Base-by-base conservation (phyloP, 2,888 invertebrate species). In the Ophion costatus region DNA sequence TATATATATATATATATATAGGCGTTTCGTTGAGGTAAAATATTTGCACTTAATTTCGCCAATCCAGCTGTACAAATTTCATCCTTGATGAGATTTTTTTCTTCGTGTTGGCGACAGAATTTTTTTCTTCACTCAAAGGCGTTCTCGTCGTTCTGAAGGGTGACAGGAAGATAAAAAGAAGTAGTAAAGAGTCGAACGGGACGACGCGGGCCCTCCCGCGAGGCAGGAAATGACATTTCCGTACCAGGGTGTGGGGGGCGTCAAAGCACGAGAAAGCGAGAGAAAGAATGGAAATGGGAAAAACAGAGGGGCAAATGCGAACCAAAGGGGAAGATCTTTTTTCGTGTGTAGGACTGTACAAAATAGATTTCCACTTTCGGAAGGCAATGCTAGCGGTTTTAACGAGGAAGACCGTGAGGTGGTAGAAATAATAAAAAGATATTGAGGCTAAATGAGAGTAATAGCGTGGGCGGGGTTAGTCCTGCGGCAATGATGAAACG, bases 141-240 rank as follows among this genome's bases (percentile, higher is more conserved):
- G 20, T 57, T 57, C 33, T n/a, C 38, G 14, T 20, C 71, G 20
- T 69, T 29, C 33, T 10, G 17, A 22, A 66, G 17, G 5, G 14
- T n/a, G 11, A 57, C 38, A 59, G n/a, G 24, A 45, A 64, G 45
- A 4, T 42, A 42, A 45, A 69, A n/a, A 24, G 57, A 22, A 70
- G 56, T 45, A 33, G 59, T 74, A 33, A 66, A 57, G 59, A 83
- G 56, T 9, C 61, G 70, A 79, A 75, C 10, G 11, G 42, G 17
- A 42, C 14, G 75, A 81, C 33, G 64, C 56, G 67, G n/a, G 70
- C 64, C 45, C 20, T 70, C 80, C 57, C 70, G 70, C 29, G 70
- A 59, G 22, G n/a, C 64, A 64, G 79, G 70, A 83, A 83, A 83
- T 80, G 64, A 75, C 63, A 83, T 79, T 76, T 51, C 42, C 67